A percentile compares a stretch with the other conserved stretches of the same genome.
phyloP scores from a whole-genome alignment of 2,797 vertebrate genomes.

The Stomatorhinus walkeri region DNA sequence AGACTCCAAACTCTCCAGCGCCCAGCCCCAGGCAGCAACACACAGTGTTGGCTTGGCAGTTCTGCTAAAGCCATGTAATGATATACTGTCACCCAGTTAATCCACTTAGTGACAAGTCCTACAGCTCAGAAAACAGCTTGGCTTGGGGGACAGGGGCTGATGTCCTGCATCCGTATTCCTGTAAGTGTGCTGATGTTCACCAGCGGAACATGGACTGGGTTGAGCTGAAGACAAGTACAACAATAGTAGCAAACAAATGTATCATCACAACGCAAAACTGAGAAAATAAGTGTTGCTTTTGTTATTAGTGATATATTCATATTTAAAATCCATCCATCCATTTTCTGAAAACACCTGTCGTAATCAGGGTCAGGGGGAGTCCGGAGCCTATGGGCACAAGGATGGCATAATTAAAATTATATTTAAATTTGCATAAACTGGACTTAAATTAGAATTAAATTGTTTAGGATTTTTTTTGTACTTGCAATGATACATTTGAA shows the following conservation, averaged over 20 bases:
- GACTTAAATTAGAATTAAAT: not conserved
- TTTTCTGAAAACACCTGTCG: not conserved
- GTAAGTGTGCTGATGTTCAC: not conserved
- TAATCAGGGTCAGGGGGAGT: not conserved
- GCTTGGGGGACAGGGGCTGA: not conserved
- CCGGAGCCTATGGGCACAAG: not conserved
- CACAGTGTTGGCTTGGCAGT: not conserved
- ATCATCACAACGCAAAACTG: not conserved
- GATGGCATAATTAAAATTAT: not conserved
- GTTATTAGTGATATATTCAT: not conserved
- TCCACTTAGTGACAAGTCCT: not conserved
- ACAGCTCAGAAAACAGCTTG: not conserved
- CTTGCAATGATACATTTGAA: not conserved
- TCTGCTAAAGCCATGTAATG: constrained; percentile 3
- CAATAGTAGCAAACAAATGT: not conserved
- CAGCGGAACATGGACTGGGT: not conserved
- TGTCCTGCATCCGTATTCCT: not conserved
- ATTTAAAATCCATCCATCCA: not conserved
- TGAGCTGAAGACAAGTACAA: not conserved
- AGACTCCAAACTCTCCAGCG: not conserved
- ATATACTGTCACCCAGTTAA: not conserved
- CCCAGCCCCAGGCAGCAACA: not conserved
- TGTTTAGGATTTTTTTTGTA: not conserved
- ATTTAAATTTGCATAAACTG: not conserved
- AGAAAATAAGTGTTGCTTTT: not conserved